A percentile compares a stretch with the other conserved stretches of the same genome.
Evolutionary conservation across 2,888 invertebrate species (phyloP).

Genomic region (Homarus gammarus): DNA sequence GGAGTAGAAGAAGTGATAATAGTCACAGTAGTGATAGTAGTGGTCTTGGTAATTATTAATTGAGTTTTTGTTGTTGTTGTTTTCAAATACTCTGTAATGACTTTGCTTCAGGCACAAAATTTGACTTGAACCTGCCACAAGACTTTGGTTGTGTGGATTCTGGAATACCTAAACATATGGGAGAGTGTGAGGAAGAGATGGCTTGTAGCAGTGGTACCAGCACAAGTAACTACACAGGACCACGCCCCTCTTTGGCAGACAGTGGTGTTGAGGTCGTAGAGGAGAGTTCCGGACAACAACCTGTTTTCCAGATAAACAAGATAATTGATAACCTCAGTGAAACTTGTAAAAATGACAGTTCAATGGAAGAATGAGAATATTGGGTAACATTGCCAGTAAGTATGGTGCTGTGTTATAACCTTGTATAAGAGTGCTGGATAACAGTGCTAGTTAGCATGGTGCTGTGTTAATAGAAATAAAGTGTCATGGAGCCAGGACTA

Average conservation of each 20-base stretch:
- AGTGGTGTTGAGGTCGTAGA: neutral
- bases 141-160: conserved; percentile 54
- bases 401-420: neutral
- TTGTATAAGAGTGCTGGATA: neutral
- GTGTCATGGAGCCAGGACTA: neutral
- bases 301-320: conserved; percentile 51
- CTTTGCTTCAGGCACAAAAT: conserved; percentile 53
- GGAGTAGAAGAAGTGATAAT: neutral
- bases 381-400: neutral
- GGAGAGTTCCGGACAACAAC: neutral
- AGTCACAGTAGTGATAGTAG: neutral
- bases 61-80: neutral
- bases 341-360: conserved; percentile 43
- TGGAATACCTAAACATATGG: conserved; percentile 33
- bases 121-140: conserved; percentile 60
- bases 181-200: conserved; percentile 28
- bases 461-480: neutral
- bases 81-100: conserved; percentile 17
- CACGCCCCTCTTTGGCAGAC: neutral
- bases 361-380: conserved; percentile 32
- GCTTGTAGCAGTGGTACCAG: conserved; percentile 39
- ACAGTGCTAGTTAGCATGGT: neutral
- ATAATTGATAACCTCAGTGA: conserved; percentile 51
- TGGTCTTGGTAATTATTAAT: neutral
- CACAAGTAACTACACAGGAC: conserved; percentile 40